These are phyloP conservation scores for Antigone vipio DNA, from an alignment of 2,113 vertebrate species.

Conservation along the genomic window DNA sequence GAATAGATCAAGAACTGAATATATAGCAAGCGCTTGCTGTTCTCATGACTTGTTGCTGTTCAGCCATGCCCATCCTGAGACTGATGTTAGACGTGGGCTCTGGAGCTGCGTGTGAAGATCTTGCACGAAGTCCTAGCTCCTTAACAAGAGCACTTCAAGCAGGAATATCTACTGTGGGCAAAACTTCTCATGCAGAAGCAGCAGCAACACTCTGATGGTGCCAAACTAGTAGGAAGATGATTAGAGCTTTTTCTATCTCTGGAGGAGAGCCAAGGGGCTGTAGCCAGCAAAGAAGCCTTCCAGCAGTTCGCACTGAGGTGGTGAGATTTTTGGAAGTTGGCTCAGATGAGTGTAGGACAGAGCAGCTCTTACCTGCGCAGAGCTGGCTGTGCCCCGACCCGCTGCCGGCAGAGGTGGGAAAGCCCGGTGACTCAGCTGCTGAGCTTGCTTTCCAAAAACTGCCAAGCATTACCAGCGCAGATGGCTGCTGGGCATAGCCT, in stretches of 20 bases:
- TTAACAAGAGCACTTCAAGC: slow-evolving; percentile 17
- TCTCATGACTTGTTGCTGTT: neutral
- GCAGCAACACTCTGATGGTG: slow-evolving; percentile 7
- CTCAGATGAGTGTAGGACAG: neutral
- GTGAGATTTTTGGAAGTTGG: neutral
- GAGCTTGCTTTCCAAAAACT: neutral
- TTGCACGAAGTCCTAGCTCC: neutral
- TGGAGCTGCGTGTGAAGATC: neutral
- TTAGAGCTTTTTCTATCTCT: slow-evolving; percentile 33
- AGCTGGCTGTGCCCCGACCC: neutral
- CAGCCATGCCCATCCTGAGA: neutral
- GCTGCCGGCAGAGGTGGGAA: neutral
- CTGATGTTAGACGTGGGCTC: neutral
- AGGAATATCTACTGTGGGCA: neutral
- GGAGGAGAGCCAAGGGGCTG: slow-evolving; percentile 29
- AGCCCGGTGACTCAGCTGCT: neutral
- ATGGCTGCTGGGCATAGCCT: neutral
- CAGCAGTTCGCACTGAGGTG: neutral
- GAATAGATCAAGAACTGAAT: neutral
- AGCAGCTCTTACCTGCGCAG: neutral
- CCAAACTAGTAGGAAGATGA: slow-evolving; percentile 44
- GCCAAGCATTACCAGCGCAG: neutral
- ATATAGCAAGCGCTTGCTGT: neutral
- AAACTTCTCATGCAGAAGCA: slow-evolving; percentile 41
- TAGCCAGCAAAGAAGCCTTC: slow-evolving; percentile 33